Evolutionary conservation across 2,888 invertebrate genomes (phyloP).

Genomic region (Troglohyphantes excavatus): DNA sequence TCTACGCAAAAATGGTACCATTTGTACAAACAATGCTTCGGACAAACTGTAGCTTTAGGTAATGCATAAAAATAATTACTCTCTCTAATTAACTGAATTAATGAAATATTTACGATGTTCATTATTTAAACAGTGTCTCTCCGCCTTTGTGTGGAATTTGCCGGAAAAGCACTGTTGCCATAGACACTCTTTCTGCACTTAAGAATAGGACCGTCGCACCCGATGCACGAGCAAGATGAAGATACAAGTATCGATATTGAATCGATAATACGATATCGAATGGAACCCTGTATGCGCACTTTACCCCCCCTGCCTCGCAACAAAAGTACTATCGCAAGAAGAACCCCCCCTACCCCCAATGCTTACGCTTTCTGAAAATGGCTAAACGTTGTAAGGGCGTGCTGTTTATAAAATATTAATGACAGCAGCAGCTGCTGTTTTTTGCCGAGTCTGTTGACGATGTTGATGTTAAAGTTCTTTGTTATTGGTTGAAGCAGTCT

Average conservation of each 20-base stretch:
- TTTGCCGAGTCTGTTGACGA: background rate
- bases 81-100: background rate
- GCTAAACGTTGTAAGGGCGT: background rate
- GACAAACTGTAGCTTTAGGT: no score
- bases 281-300: background rate
- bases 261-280: background rate
- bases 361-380: background rate
- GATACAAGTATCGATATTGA: background rate
- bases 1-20: no score
- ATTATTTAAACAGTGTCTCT: slow-evolving; percentile 54
- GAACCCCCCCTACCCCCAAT: background rate
- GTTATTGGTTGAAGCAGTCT: background rate
- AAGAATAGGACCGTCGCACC: background rate
- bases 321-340: slow-evolving; percentile 26
- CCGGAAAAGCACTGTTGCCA: slow-evolving; percentile 57
- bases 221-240: slow-evolving; percentile 37
- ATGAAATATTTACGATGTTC: background rate
- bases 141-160: slow-evolving; percentile 76
- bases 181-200: no score
- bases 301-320: background rate
- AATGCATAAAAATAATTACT: background rate
- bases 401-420: background rate
- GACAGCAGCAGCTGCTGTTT: background rate
- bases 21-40: no score
- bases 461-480: background rate